phyloP scores from a whole-genome alignment of 2,888 invertebrate species.

The Habroteleia sp. region DNA sequence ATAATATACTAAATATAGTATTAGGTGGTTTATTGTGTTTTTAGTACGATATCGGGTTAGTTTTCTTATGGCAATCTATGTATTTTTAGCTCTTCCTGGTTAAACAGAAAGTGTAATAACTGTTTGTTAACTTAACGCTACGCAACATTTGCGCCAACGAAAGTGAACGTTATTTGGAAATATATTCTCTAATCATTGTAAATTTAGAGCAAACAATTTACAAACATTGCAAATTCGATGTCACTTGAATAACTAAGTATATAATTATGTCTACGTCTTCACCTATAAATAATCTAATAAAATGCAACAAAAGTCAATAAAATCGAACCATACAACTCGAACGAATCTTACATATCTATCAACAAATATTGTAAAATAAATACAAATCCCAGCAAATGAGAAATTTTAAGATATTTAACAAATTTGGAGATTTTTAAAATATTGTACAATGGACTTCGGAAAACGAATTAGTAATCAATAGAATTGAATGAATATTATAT shows the following conservation, averaged over 20 bases:
- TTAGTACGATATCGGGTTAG: slow-evolving; percentile 45
- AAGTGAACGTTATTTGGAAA: slow-evolving; percentile 42
- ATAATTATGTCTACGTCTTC: background rate
- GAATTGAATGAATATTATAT: too few relatives aligned
- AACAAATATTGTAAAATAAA: too few relatives aligned
- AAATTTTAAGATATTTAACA: too few relatives aligned
- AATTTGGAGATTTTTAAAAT: too few relatives aligned
- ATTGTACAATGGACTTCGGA: too few relatives aligned
- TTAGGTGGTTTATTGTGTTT: slow-evolving; percentile 65
- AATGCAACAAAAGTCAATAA: too few relatives aligned
- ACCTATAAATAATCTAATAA: slow-evolving; percentile 10
- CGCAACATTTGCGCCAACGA: slow-evolving; percentile 54
- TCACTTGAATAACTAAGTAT: slow-evolving; percentile 6
- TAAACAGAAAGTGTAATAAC: slow-evolving; percentile 69
- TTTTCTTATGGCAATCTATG: slow-evolving; percentile 70
- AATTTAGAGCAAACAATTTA: slow-evolving; percentile 10
- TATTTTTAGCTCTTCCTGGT: slow-evolving; percentile 68
- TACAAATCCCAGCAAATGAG: too few relatives aligned
- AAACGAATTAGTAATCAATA: too few relatives aligned
- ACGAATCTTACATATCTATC: too few relatives aligned
- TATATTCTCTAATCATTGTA: slow-evolving; percentile 18
- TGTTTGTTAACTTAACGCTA: slow-evolving; percentile 66
- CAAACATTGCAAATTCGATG: slow-evolving; percentile 14
- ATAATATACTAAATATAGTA: slow-evolving; percentile 46
- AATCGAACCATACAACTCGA: too few relatives aligned